These are phyloP conservation scores for Phortica magna DNA, from an alignment of 2,888 invertebrate genomes.

Conservation along the genomic window DNA sequence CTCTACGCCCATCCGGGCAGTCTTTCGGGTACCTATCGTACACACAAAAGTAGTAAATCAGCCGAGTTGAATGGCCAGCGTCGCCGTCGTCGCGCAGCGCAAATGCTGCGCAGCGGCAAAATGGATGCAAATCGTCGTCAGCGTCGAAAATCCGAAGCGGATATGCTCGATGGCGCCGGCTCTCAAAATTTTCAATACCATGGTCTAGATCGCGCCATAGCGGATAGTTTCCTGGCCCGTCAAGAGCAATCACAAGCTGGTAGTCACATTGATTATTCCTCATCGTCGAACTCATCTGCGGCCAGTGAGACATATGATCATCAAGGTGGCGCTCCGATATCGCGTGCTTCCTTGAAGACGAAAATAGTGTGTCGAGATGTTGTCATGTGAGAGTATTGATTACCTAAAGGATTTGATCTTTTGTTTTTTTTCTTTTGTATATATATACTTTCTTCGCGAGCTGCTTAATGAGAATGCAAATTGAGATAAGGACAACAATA, in stretches of 20 bases:
- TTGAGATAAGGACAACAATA: not conserved
- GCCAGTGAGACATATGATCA: conserved; percentile 57
- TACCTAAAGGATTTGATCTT: conserved; percentile 23
- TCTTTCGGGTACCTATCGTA: conserved; percentile 67
- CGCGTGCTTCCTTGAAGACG: conserved; percentile 63
- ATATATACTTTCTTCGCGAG: conserved; percentile 1
- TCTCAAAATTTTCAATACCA: conserved; percentile 75
- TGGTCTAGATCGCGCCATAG: conserved; percentile 76
- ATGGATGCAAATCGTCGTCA: conserved; percentile 70
- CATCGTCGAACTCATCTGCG: conserved; percentile 69
- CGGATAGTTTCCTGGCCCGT: conserved; percentile 75
- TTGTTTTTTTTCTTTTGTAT: conserved; percentile 22
- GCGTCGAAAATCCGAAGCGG: conserved; percentile 76
- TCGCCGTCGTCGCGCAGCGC: conserved; percentile 60
- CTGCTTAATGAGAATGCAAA: not conserved
- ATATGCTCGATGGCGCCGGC: conserved; percentile 68
- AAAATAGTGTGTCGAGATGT: conserved; percentile 75
- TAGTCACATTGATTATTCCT: conserved; percentile 75
- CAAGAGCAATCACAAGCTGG: conserved; percentile 73
- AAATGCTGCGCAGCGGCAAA: conserved; percentile 58
- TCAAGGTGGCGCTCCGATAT: conserved; percentile 38
- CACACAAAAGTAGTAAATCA: conserved; percentile 66
- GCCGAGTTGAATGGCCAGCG: conserved; percentile 65
- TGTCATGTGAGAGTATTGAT: conserved; percentile 61
- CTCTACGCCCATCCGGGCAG: conserved; percentile 67